phyloP scores from a whole-genome alignment of 2,888 invertebrate genomes.

The Cremastinae sp. region DNA sequence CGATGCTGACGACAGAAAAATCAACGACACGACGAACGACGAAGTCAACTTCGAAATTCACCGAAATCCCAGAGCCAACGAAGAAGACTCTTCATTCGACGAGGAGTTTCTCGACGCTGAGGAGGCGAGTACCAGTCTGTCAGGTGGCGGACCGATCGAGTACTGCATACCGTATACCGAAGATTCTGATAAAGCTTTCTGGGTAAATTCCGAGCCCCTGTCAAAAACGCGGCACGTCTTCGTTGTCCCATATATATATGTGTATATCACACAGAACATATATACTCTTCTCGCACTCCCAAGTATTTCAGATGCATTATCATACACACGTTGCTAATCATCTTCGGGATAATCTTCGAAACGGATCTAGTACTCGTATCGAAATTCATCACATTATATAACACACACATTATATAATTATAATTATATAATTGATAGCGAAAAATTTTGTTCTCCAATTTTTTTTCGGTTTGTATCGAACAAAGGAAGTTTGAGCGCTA shows the following conservation, averaged over 20 bases:
- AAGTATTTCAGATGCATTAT: no score
- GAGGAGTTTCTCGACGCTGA: slow-evolving; percentile 70
- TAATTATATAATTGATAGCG: no score
- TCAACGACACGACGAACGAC: slow-evolving; percentile 53
- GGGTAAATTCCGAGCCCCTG: slow-evolving; percentile 73
- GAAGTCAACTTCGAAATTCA: slow-evolving; percentile 7
- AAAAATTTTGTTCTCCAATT: no score
- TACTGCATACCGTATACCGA: slow-evolving; percentile 73
- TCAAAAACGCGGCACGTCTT: slow-evolving; percentile 11
- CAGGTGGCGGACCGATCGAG: slow-evolving; percentile 70
- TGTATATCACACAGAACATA: neutral
- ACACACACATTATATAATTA: no score
- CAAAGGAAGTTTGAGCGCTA: no score
- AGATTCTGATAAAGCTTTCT: slow-evolving; percentile 74
- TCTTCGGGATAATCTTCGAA: no score
- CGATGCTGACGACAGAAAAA: slow-evolving; percentile 45
- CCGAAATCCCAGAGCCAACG: slow-evolving; percentile 46
- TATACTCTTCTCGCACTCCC: neutral
- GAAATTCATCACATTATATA: no score
- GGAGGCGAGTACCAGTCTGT: slow-evolving; percentile 66
- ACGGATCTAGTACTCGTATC: no score
- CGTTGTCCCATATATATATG: neutral
- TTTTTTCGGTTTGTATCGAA: no score
- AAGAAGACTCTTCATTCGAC: slow-evolving; percentile 70
- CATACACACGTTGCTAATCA: no score